A percentile compares a stretch with the other conserved stretches of the same genome.
These are phyloP conservation scores for Gadus chalcogrammus DNA, from an alignment of 2,113 vertebrate genomes.

Conservation along the genomic window DNA sequence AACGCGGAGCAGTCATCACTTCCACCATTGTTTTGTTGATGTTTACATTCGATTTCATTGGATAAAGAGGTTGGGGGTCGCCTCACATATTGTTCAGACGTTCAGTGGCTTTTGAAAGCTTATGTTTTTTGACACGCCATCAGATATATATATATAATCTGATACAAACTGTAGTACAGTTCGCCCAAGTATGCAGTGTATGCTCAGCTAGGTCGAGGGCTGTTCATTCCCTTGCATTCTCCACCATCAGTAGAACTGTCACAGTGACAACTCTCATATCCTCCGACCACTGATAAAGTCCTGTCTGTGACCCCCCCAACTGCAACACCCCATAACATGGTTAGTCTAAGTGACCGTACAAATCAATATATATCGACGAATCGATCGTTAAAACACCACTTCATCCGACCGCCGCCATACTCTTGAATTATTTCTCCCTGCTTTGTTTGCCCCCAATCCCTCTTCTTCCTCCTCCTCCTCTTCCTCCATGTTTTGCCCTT, in stretches of 20 bases:
- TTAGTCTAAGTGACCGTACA: conserved; percentile 41
- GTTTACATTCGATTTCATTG: too few relatives aligned
- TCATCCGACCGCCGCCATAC: conserved; percentile 38
- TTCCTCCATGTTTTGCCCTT: not conserved
- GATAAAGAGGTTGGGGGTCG: too few relatives aligned
- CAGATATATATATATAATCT: conserved; percentile 15
- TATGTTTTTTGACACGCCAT: too few relatives aligned
- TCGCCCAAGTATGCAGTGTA: too few relatives aligned
- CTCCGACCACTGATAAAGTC: conserved; percentile 14
- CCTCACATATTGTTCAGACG: too few relatives aligned
- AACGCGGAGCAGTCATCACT: too few relatives aligned
- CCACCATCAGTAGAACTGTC: conserved; percentile 58
- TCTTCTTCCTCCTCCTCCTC: conserved; percentile 36
- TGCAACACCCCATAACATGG: conserved; percentile 44
- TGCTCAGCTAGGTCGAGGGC: conserved; percentile 30
- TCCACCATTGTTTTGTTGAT: too few relatives aligned
- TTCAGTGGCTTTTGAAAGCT: too few relatives aligned
- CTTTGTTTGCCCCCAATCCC: conserved; percentile 10
- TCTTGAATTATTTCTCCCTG: conserved; percentile 53
- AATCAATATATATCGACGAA: conserved; percentile 1
- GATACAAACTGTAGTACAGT: not conserved
- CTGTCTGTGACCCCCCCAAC: conserved; percentile 5
- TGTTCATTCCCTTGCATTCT: conserved; percentile 69
- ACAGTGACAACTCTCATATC: conserved; percentile 35
- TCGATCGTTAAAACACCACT: conserved; percentile 46